Percentiles rank a stretch among this genome's conserved stretches.
phyloP scores from a whole-genome alignment of 2,888 invertebrate species.

The Galeopsomyia nigrocyanea region DNA sequence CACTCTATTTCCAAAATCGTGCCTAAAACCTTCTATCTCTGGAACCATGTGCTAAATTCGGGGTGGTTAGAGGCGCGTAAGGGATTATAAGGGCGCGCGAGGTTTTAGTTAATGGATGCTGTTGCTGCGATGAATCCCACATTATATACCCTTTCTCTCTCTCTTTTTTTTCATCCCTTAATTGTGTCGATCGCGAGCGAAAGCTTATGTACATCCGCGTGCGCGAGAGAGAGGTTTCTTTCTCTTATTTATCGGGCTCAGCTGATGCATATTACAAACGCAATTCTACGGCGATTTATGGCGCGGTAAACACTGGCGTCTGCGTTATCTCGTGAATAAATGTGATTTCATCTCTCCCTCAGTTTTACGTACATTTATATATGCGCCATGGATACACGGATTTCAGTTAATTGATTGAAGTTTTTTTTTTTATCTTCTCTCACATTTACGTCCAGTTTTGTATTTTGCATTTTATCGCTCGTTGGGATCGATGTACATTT shows the following conservation, averaged over 20 bases:
- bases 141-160: background rate
- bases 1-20: too few relatives aligned
- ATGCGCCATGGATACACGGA: too few relatives aligned
- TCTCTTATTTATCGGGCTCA: constrained; percentile 26
- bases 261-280: constrained; percentile 37
- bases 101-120: constrained; percentile 67
- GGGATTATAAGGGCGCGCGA: constrained; percentile 60
- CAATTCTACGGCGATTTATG: constrained; percentile 40
- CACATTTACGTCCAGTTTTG: too few relatives aligned
- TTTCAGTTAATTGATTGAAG: too few relatives aligned
- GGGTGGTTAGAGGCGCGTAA: constrained; percentile 55
- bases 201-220: background rate
- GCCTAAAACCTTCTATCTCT: background rate
- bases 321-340: background rate
- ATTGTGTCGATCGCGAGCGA: background rate
- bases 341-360: too few relatives aligned
- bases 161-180: constrained; percentile 3
- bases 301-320: constrained; percentile 28
- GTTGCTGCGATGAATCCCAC: background rate
- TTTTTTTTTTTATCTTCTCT: too few relatives aligned
- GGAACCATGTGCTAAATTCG: constrained; percentile 67
- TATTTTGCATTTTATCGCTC: too few relatives aligned
- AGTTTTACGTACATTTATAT: too few relatives aligned
- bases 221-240: constrained; percentile 11
- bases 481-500: too few relatives aligned